These are phyloP conservation scores for Cotesia congregata DNA, from an alignment of 2,888 invertebrate genomes.

Conservation along the genomic window DNA sequence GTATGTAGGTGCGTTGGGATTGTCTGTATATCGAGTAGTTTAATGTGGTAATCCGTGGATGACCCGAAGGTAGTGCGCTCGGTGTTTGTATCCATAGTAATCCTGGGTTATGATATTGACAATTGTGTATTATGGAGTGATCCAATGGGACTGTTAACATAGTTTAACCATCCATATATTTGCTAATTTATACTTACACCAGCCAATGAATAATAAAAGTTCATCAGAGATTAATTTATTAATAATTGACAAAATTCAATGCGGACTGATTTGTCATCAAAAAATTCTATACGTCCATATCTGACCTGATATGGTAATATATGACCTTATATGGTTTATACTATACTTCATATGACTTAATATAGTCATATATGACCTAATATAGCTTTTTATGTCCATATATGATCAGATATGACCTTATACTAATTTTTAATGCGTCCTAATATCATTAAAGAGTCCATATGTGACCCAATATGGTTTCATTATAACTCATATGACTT, in stretches of 20 bases:
- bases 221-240: not conserved
- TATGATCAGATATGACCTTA: no score
- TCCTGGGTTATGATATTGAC: not conserved
- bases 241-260: not conserved
- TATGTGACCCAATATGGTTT: no score
- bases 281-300: no score
- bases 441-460: no score
- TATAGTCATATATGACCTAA: no score
- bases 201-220: not conserved
- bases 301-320: no score
- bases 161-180: not conserved
- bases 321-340: no score
- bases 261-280: not conserved
- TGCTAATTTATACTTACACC: not conserved
- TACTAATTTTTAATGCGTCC: no score
- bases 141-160: conserved; percentile 1
- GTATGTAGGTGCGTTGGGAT: not conserved
- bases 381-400: no score
- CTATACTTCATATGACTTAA: no score
- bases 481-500: no score
- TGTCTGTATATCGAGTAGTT: not conserved
- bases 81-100: not conserved
- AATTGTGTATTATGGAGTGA: not conserved
- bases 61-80: not conserved
- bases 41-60: not conserved